Percentiles rank a stretch among this genome's conserved stretches.
phyloP scores from a whole-genome alignment of 2,113 vertebrate genomes.

The Sorex fumeus region DNA sequence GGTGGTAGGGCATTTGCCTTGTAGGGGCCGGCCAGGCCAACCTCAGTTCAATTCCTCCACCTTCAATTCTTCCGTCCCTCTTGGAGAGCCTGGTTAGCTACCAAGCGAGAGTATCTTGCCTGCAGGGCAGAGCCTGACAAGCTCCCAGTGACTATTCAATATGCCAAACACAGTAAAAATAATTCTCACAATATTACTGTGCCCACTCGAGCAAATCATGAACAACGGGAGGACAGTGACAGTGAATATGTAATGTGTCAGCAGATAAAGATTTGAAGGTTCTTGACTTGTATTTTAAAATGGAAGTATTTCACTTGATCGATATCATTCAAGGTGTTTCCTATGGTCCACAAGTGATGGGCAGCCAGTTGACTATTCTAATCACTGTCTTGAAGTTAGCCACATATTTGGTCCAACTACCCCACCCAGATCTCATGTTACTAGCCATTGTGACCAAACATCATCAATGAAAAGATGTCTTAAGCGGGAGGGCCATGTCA shows the following conservation, averaged over 20 bases:
- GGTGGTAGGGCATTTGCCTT: too few species aligned
- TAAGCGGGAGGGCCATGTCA: conserved; percentile 59
- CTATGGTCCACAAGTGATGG: neutral
- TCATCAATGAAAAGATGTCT: conserved; percentile 37
- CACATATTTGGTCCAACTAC: neutral
- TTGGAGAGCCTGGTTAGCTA: too few species aligned
- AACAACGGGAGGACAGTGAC: too few species aligned
- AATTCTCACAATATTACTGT: too few species aligned
- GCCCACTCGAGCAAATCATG: too few species aligned
- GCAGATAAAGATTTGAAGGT: neutral
- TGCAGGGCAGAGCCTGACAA: too few species aligned
- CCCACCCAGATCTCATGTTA: conserved; percentile 20
- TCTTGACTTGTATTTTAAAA: neutral
- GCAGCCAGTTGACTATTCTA: neutral
- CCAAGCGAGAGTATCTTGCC: too few species aligned
- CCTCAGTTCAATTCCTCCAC: too few species aligned
- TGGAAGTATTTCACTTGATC: neutral
- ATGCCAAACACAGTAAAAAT: too few species aligned
- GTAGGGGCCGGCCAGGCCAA: too few species aligned
- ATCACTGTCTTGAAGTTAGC: conserved; percentile 11
- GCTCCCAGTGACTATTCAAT: too few species aligned
- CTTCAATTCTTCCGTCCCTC: too few species aligned
- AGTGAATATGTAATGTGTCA: neutral
- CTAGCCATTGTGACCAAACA: conserved; percentile 73
- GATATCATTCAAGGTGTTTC: neutral